A percentile compares a stretch with the other conserved stretches of the same genome.
Conservation (phyloP, 2,888 invertebrate species). For the Apotomis capreana region DNA sequence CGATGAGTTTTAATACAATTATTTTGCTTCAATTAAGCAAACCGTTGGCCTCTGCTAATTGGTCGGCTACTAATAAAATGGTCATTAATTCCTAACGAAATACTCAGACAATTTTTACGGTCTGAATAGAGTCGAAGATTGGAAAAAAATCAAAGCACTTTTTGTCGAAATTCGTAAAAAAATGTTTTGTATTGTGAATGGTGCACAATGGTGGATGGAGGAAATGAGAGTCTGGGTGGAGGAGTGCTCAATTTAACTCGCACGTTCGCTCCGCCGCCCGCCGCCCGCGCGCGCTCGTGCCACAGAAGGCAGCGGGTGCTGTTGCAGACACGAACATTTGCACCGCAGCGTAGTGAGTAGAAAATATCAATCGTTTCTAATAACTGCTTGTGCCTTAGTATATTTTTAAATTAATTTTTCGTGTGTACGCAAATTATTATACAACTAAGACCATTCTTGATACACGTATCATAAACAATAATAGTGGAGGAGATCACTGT, state of each 20-base stretch:
- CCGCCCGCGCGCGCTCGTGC: slow-evolving; percentile 51
- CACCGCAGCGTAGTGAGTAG: not conserved
- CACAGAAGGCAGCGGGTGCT: slow-evolving; percentile 33
- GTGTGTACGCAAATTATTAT: too few species aligned
- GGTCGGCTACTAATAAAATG: slow-evolving; percentile 19
- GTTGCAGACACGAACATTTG: not conserved
- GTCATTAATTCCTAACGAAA: slow-evolving; percentile 29
- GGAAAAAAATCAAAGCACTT: slow-evolving; percentile 81
- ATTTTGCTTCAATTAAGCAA: slow-evolving; percentile 19
- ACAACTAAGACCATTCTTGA: too few species aligned
- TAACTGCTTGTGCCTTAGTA: too few species aligned
- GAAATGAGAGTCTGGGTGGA: slow-evolving; percentile 82
- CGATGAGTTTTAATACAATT: slow-evolving; percentile 16
- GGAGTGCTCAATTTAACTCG: slow-evolving; percentile 80
- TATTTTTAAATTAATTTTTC: too few species aligned
- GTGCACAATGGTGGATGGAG: slow-evolving; percentile 79
- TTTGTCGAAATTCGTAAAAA: slow-evolving; percentile 81
- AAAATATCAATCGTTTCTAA: too few species aligned
- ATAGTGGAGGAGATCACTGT: too few species aligned
- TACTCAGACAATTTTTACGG: slow-evolving; percentile 71
- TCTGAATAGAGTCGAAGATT: slow-evolving; percentile 80
- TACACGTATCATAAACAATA: too few species aligned
- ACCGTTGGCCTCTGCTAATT: slow-evolving; percentile 4
- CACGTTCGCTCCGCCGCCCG: slow-evolving; percentile 52
- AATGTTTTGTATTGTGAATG: slow-evolving; percentile 82